Conservation (phyloP, 2,888 invertebrate genomes). For the Callinectes sapidus region DNA sequence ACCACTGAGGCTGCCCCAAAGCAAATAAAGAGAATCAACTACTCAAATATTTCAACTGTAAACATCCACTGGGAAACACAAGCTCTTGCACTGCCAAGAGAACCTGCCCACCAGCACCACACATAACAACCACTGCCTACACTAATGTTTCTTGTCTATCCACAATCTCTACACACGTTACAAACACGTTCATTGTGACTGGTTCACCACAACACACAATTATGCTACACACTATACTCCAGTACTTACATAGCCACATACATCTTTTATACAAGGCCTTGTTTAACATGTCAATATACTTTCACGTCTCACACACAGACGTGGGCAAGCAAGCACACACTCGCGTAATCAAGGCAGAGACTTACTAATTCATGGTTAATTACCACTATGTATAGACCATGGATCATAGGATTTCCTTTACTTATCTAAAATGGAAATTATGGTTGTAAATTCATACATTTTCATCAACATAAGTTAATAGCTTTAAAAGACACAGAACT, state of each 20-base stretch:
- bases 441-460: not conserved
- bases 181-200: not conserved
- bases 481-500: too few species aligned
- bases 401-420: not conserved
- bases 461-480: not conserved
- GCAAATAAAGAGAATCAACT: not conserved
- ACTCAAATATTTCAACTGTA: not conserved
- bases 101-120: slow-evolving; percentile 3
- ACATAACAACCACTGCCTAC: not conserved
- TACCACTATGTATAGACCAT: not conserved
- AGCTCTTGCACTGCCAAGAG: not conserved
- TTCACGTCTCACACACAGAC: not conserved
- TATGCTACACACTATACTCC: not conserved
- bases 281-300: not conserved
- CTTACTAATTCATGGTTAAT: not conserved
- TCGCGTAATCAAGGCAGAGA: not conserved
- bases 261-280: not conserved
- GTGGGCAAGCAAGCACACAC: not conserved
- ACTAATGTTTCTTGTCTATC: not conserved
- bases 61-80: not conserved
- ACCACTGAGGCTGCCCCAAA: not conserved
- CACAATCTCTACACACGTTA: not conserved
- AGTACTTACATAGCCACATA: not conserved
- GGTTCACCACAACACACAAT: not conserved
- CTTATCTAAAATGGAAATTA: not conserved